phyloP scores from a whole-genome alignment of 1,140 invertebrate species.

The Drosophila repletoides region DNA sequence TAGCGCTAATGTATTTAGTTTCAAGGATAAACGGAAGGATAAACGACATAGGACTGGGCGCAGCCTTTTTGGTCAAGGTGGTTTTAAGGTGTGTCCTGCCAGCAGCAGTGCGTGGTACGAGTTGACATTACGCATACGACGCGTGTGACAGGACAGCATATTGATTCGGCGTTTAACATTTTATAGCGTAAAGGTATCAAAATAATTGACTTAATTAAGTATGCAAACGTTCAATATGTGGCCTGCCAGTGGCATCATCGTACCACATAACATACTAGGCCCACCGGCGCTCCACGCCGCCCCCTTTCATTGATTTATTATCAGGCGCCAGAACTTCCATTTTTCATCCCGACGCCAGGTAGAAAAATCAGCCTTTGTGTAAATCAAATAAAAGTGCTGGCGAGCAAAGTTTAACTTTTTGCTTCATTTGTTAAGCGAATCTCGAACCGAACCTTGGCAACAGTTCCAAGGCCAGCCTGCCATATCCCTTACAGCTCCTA shows the following conservation, averaged over 20 bases:
- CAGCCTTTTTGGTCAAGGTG: slow-evolving; percentile 57
- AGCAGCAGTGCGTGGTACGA: neutral
- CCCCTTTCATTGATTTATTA: slow-evolving; percentile 63
- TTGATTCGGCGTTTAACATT: slow-evolving; percentile 62
- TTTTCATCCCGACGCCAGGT: slow-evolving; percentile 57
- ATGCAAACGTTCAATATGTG: slow-evolving; percentile 39
- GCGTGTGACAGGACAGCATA: slow-evolving; percentile 27
- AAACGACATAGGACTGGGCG: neutral
- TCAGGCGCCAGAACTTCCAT: slow-evolving; percentile 29
- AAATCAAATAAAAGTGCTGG: slow-evolving; percentile 59
- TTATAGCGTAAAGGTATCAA: slow-evolving; percentile 62
- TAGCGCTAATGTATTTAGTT: slow-evolving; percentile 56
- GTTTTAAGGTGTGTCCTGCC: slow-evolving; percentile 58
- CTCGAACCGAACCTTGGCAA: neutral
- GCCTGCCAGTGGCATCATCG: slow-evolving; percentile 8
- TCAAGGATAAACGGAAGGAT: slow-evolving; percentile 51
- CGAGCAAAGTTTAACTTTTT: slow-evolving; percentile 58
- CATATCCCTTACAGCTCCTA: too few species aligned
- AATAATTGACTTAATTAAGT: slow-evolving; percentile 77
- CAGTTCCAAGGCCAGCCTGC: slow-evolving; percentile 9
- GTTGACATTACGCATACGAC: slow-evolving; percentile 62
- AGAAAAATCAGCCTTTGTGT: slow-evolving; percentile 5
- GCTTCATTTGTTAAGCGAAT: slow-evolving; percentile 63
- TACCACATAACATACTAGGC: neutral
- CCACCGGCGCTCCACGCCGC: neutral